Evolutionary conservation across 1,140 invertebrate species (phyloP).

Genomic region (Pseudachorutes palmiensis): DNA sequence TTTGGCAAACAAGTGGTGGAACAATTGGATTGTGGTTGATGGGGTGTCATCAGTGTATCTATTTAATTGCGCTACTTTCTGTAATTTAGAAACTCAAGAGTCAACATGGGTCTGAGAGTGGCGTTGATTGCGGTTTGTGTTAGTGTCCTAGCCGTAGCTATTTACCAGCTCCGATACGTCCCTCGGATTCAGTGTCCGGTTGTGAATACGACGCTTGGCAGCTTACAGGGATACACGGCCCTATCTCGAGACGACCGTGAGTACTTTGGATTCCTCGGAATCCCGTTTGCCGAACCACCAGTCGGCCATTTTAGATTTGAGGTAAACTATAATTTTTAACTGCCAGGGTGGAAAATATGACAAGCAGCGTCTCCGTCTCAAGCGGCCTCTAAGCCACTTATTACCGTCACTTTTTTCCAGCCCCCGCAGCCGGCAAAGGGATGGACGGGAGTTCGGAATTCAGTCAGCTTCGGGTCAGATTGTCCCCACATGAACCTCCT

Average conservation of each 20-base stretch:
- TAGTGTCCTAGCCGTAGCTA: too few species aligned
- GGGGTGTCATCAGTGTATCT: too few species aligned
- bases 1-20: too few species aligned
- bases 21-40: too few species aligned
- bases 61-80: too few species aligned
- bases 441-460: constrained; percentile 14
- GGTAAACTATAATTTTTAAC: not conserved
- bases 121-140: too few species aligned
- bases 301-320: constrained; percentile 7
- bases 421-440: constrained; percentile 7
- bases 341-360: not conserved
- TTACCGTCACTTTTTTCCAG: not conserved
- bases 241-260: constrained; percentile 1
- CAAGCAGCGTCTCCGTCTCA: not conserved
- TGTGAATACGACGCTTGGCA: constrained; percentile 6
- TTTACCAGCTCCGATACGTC: too few species aligned
- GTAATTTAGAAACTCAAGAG: too few species aligned
- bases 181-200: not conserved
- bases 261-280: constrained; percentile 6
- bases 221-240: not conserved
- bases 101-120: too few species aligned
- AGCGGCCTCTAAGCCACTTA: not conserved
- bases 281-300: constrained; percentile 4
- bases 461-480: constrained; percentile 3
- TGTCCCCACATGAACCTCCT: constrained; percentile 18